Evolutionary conservation across 2,888 invertebrate genomes (phyloP), one percentile per base, ranked within the genome.

Genomic region (Rhamphomyia laevipes): DNA sequence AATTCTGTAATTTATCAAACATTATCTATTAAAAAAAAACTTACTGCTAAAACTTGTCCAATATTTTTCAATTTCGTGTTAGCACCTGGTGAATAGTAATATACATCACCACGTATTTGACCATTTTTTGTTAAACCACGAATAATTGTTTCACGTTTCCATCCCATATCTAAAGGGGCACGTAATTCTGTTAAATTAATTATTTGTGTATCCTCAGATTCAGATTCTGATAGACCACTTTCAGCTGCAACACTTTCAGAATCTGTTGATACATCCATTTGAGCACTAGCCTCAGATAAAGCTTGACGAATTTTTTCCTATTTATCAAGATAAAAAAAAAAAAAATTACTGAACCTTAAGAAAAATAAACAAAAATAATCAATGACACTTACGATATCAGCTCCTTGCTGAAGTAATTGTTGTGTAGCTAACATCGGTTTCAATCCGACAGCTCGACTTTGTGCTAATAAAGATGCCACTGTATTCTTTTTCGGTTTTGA

Each of bases 401-500:
- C 68, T 50, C 70, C 71, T 50, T 71, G 69, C 49, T 67, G 70
- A 30, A 70, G 58, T 4, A 80, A 59, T 53, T 86, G 77, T 61
- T 83, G 82, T 23, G 86, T 85, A 43, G 86, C 84, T 44, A 87
- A 67, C 62, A 85, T 83, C 10, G 86, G 86, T 61, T 86, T 78
- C 7, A 86, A 77, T 1, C 87, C 88, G 35, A 89, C 75, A 6
- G 89, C 90, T 51, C 91, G 72, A 63, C 88, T 88, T 71, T 90
- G 90, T 0, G 90, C 90, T 56, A 91, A 71, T 46, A 91, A 71
- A 3, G 90, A 90, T 1, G 91, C 91, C 2, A 91, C 91, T 0
- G 91, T 91, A 67, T 91, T 91, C 74, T 91, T 91, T 76, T 91
- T 91, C 53, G 90, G 90, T 67, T 89, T 89, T 60, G 88, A 88